Evolutionary conservation across 2,888 invertebrate species (phyloP), one percentile per base, ranked within the genome.

Genomic region (Conops quadrifasciatus): DNA sequence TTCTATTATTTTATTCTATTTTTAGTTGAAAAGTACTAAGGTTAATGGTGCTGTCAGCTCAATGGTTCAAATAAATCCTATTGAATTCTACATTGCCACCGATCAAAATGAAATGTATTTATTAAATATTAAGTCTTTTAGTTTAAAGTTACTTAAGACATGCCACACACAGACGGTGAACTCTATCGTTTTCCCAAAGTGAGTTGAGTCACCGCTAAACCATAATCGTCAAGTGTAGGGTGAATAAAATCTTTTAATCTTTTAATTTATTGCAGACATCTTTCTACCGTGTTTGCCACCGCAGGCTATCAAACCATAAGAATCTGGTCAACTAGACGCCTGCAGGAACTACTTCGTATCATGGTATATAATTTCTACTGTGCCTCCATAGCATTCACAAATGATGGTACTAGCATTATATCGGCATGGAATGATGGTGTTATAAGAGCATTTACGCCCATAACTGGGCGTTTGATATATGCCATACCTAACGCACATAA

Each of bases 401-500:
- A 88, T 21, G 93, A 95, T 83, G 96, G 96, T 53, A 91, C 91
- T 82, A 90, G 91, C 74, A 92, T 97, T 76, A 87, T 95, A 24
- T 92, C 94, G 15, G 94, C 89, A 0, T 94, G 94, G 94, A 93
- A 93, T 83, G 94, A 94, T 84, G 94, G 94, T 4, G 89, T 91
- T 62, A 92, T 95, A 75, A 88, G 94, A 59, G 90, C 93, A 0
- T 95, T 94, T 83, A 93, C 94, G 0, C 94, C 94, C 0, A 89
- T 95, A 73, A 92, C 92, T 0, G 96, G 96, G 0, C 89, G 91
- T 43, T 87, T 93, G 15, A 90, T 94, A 75, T 96, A 92, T 87
- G 91, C 91, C 63, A 95, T 97, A 78, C 89, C 91, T 76, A 93
- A 95, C 87, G 95, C 96, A 1, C 97, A 97, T 83, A 93, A 94